Evolutionary conservation across 2,888 invertebrate species (phyloP).

Genomic region (Eucera pruinosa): DNA sequence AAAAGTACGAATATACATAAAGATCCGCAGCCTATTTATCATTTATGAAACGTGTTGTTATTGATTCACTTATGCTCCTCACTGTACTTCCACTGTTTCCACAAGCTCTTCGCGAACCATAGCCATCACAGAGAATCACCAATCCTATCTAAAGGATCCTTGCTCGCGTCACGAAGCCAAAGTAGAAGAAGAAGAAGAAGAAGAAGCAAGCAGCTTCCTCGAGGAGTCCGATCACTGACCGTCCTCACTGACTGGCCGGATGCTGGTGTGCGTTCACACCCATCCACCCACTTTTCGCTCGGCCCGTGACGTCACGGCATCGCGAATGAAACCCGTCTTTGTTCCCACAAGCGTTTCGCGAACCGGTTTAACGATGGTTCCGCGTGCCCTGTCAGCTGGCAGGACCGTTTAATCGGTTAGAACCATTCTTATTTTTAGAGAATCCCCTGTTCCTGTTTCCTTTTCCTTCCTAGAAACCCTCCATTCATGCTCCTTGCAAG

Average conservation of each 20-base stretch:
- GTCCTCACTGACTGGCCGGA: constrained; percentile 69
- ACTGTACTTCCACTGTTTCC: neutral
- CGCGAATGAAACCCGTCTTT: constrained; percentile 81
- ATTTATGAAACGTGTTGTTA: no score
- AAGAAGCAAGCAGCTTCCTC: constrained; percentile 22
- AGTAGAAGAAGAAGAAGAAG: constrained; percentile 9
- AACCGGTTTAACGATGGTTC: constrained; percentile 79
- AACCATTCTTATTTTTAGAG: constrained; percentile 49
- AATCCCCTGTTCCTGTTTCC: constrained; percentile 25
- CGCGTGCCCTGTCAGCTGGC: constrained; percentile 80
- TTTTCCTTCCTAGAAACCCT: constrained; percentile 33
- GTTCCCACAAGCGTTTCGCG: constrained; percentile 80
- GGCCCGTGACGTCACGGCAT: constrained; percentile 77
- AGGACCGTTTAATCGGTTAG: constrained; percentile 67
- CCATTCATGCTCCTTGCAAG: constrained; percentile 34
- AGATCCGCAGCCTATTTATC: no score
- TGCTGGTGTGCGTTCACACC: constrained; percentile 53
- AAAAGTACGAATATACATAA: no score
- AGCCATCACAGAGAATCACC: neutral
- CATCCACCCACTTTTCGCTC: constrained; percentile 73
- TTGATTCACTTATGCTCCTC: no score
- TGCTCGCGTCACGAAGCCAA: neutral
- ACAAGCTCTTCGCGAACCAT: neutral
- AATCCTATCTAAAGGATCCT: constrained; percentile 7
- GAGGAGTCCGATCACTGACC: constrained; percentile 75